phyloP scores from a whole-genome alignment of 64 coral and sea anemone genomes.

The Acropora yongei region DNA sequence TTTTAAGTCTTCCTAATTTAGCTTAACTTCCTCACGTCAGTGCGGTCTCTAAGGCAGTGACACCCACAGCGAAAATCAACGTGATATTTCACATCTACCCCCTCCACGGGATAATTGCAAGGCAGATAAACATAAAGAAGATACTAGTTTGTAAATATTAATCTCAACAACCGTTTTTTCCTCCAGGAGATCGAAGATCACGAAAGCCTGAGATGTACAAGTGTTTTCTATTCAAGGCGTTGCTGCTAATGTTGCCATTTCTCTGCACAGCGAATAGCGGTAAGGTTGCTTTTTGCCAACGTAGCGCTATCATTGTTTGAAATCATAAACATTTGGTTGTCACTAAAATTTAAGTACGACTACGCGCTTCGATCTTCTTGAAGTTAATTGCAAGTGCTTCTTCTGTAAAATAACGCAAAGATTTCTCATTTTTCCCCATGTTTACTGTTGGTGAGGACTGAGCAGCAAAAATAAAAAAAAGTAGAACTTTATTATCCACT shows the following conservation, averaged over 20 bases:
- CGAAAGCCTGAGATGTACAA: neutral
- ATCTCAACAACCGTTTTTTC: neutral
- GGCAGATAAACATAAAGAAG: no score
- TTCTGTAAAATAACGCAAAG: no score
- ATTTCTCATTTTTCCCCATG: no score
- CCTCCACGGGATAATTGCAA: no score
- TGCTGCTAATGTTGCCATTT: neutral
- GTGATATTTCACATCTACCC: neutral
- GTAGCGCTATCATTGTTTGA: neutral
- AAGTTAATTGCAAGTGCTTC: no score
- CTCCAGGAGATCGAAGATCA: neutral
- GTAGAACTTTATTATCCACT: no score
- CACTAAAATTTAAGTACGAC: neutral
- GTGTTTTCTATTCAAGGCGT: neutral
- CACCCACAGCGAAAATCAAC: neutral
- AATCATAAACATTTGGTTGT: neutral
- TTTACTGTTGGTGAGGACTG: no score
- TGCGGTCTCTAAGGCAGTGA: neutral
- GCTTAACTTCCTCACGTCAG: neutral
- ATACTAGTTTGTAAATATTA: neutral
- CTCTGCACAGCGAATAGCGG: conserved; percentile 7
- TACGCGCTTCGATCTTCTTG: no score
- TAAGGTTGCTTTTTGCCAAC: neutral
- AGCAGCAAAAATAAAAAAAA: no score
- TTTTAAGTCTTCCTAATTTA: neutral